Base-by-base conservation (phyloP, 2,888 invertebrate species). In the Chironomus tentans region DNA sequence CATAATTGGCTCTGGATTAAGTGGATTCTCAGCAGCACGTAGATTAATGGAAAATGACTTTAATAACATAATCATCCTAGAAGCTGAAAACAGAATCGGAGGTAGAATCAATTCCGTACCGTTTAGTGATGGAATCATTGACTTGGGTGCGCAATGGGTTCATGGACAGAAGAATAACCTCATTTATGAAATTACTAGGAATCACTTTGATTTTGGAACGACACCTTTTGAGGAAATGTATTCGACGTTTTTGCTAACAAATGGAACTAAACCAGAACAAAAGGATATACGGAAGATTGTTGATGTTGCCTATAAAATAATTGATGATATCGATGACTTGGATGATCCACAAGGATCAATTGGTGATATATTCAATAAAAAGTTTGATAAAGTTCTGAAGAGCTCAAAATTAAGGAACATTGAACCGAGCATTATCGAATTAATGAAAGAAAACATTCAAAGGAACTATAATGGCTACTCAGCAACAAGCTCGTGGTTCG, bases 1-100 rank as follows among this genome's bases (percentile, higher is more conserved):
- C 77, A 86, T 89, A 62, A 82, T 89, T 77, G 89, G 89, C 77
- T 88, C 87, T 56, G 88, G 88, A 10, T 84, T 85, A 15, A 82
- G 88, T n/a, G 88, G 88, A 13, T 82, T 88, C 68, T 85, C 87
- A 13, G 87, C 87, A n/a, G 87, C 87, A 7, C 81, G 83, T 6
- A 82, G 82, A 77, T 80, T 88, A 7, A 77, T 84, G 3, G 82
- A 85, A 78, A 82, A 82, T 78, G 85, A 85, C 15, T 80, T 85
- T 10, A 79, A 80, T 48, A 82, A 87, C 79, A 79, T 89, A 6
- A 84, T 81, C 5, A 82, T 89, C 77, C 81, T 84, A 78, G 88
- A 84, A 81, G 85, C 82, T 50, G 84, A 85, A 80, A 79, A 83
- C 78, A 81, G 86, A 62, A 83, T 87, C 69, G 87, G 87, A 22